Evolutionary conservation across 2,797 vertebrate genomes (phyloP), one percentile per base, ranked within the genome.

Genomic region (Acipenser ruthenus): DNA sequence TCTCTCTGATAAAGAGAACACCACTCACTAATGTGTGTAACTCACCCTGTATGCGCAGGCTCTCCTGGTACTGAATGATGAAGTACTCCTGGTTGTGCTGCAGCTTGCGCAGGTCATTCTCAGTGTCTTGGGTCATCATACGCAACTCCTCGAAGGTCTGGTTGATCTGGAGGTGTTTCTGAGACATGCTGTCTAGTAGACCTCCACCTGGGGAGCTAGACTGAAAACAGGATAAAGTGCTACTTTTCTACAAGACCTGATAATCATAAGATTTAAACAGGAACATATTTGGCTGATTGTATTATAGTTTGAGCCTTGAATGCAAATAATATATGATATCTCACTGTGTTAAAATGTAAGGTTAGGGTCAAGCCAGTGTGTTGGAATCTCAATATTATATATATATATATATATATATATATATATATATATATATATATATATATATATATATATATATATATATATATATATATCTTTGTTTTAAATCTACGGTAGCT

Each of bases 31-130:
- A 37, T 37, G 50, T 60, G 13, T 60, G n/a, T 0, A 1, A 60
- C 86, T 77, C 73, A 96, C 95, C 95, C 80, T 97, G 95, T 72
- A 96, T 89, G 67, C 93, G 85, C 80, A 96, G 87, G 78, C 92
- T 97, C 80, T 97, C 95, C 79, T 97, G 94, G 78, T 98, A 98
- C 75, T 98, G 95, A 72, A 97, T 98, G 82, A 98, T 97, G 81
- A 98, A 98, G 73, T 95, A 98, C 71, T 98, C 95, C 73, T 98
- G 95, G 0, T 90, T 96, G 83, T 97, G 94, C 79, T 97, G 95
- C 77, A 97, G 86, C 77, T 96, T 97, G 71, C 93, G 93, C 67
- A 98, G 83, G 69, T 97, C 94, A 0, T 85, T 96, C 77, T 97
- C 95, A 0, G 94, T 94, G 73, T 97, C 95, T 79, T 96, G 95